Evolutionary conservation across 2,888 invertebrate genomes (phyloP), one percentile per base, ranked within the genome.

Genomic region (Watsonalla binaria): DNA sequence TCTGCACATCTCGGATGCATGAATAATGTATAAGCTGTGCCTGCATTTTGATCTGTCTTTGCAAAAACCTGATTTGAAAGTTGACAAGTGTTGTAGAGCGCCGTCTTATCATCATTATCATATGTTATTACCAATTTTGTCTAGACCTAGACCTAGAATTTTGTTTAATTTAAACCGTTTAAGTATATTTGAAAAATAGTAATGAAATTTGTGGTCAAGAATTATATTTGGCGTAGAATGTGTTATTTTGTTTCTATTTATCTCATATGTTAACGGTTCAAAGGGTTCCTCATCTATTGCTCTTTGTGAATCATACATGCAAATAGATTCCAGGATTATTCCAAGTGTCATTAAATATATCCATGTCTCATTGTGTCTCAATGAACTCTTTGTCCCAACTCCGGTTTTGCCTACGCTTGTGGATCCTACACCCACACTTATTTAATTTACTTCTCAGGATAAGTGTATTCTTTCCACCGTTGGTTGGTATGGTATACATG

Each of bases 361-460:
- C 14, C 46, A 11, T 42, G 11, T 9, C 11, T 42, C 42, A 5
- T 42, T 42, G 42, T 42, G 45, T 46, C 49, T 45, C 51, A 47
- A 52, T 55, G 33, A 49, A 51, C 62, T 59, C 57, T 64, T 73
- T 71, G 60, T 65, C 56, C 60, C 61, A 53, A 70, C 69, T 74
- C 81, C 73, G 73, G 80, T 79, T 78, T 72, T 68, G 76, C 86
- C 85, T 77, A 85, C 85, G 80, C 82, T 61, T 56, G 57, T 66
- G 60, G 63, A 68, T 63, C 56, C 57, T 60, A 70, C 78, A 62
- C 77, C 78, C 71, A 76, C 76, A 57, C 52, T 46, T 57, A 54
- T 46, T 33, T 4, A 8, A 42, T 42, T 11, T 42, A 42, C 42
- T 42, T 11, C 42, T 42, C 11, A 11, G 11, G 9, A 5, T 11